These are phyloP conservation scores for Tympanuchus pallidicinctus DNA, from an alignment of 2,113 vertebrate genomes.

Conservation along the genomic window DNA sequence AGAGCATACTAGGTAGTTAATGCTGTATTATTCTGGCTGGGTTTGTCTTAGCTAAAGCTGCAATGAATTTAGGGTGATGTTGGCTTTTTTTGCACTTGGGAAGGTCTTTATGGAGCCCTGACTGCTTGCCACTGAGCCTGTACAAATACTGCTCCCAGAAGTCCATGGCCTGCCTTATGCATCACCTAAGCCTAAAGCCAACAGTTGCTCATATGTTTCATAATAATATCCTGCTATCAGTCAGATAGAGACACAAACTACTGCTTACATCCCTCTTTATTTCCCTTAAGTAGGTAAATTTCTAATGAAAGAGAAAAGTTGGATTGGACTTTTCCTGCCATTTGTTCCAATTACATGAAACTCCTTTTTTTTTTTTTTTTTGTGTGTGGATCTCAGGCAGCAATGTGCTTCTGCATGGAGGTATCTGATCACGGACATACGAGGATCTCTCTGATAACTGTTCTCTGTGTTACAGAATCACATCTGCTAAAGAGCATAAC, in stretches of 20 bases:
- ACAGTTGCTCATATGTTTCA: too few relatives aligned
- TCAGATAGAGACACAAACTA: not conserved
- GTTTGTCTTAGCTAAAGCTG: not conserved
- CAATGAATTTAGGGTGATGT: not conserved
- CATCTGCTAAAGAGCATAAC: not conserved
- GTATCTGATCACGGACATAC: accelerated
- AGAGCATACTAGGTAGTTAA: not conserved
- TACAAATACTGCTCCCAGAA: not conserved
- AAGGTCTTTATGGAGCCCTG: not conserved
- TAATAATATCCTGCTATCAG: not conserved
- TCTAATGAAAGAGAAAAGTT: not conserved
- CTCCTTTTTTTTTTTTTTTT: not conserved
- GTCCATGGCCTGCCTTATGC: not conserved
- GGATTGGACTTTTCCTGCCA: not conserved
- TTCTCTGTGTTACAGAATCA: not conserved
- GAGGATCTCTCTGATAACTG: not conserved
- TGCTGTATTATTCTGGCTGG: not conserved
- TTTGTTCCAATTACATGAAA: not conserved
- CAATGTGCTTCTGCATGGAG: not conserved
- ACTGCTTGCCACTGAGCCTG: too few relatives aligned
- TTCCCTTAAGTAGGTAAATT: not conserved
- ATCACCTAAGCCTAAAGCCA: not conserved
- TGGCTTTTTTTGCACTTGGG: not conserved
- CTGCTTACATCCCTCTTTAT: not conserved
- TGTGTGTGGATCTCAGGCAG: not conserved